Base-by-base conservation (phyloP, 64 coral and sea anemone genomes). In the Porites lutea region DNA sequence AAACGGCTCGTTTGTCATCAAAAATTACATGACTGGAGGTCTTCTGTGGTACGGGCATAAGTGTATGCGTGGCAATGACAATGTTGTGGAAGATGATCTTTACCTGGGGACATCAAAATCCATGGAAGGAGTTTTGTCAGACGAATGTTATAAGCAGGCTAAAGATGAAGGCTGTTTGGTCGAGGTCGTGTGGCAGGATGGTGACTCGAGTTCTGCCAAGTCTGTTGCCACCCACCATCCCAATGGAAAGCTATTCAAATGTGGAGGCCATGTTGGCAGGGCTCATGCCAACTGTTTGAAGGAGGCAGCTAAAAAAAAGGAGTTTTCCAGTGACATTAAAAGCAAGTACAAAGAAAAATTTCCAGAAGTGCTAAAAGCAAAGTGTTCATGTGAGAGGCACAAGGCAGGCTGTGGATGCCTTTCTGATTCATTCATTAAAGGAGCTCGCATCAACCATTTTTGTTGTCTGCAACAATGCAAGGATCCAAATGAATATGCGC, bases 191-290 rank as follows among this genome's bases (percentile, higher is more conserved):
- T 89, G 87, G 78, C 66, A 82, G 48, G 86, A 89, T 89, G 87
- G 52, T 3, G 87, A 83, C 45, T 95, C 93, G 2, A 90, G 81
- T 80, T 90, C 93, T 48, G 27, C 21, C n/a, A 86, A 86, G 4
- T 72, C 58, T 65, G 68, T 71, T 3, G 27, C 7, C 12, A 20
- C 3, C 5, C 19, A 79, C 11, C 78, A 84, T 19, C 67, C 86
- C 2, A 43, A 59, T 15, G 15, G 52, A 19, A 55, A 72, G 10
- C 82, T 91, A 3, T 72, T 19, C 63, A 89, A 94, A 48, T 85
- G 92, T 85, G 78, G 86, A 52, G 87, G 79, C 4, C 92, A 94
- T 94, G 87, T 94, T 48, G 92, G 87, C 0, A 51, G 79, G 11
- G 18, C 67, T 16, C 80, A 90, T 58, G n/a, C 21, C 20, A 95